Evolutionary conservation across 2,888 invertebrate species (phyloP), one percentile per base, ranked within the genome.

Genomic region (Xestia rhomboidea): DNA sequence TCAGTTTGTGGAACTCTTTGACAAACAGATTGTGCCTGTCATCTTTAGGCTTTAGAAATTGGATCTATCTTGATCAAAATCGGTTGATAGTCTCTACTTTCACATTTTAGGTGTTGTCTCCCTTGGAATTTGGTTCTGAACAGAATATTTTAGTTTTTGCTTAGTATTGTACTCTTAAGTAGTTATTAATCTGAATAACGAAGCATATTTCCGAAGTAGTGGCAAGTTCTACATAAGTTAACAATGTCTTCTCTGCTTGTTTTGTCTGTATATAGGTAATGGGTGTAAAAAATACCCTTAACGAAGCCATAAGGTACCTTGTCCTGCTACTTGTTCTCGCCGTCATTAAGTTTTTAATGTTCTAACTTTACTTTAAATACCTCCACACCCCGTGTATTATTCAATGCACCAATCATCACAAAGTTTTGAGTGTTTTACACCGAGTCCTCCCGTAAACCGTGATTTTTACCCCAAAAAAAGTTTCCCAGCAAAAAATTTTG

Each of bases 1-100:
- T 30, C 27, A 27, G 30, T 68, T 54, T 41, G 27, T 27, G 51
- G 24, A 77, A 18, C 21, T 76, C n/a, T 24, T 62, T n/a, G 15
- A 2, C 18, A 3, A 6, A 49, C 21, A 67, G 21, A 75, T 49
- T n/a, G 15, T 44, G 13, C 46, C 7, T 10, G 10, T 4, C 5
- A 1, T 8, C 8, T 38, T 13, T 10, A 30, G 5, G 24, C 11
- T 6, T 62, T 70, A 44, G n/a, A 60, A 34, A 44, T 46, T 21
- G 24, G 18, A 44, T n/a, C 6, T 15, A 67, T 38, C n/a, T 51
- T 51, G 27, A 10, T 67, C 21, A 67, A 38, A 15, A 38, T 15
- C 38, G 18, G 46, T 27, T 21, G 18, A 68, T 70, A 24, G 24
- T 21, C 34, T 6, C 3, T 7, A 13, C 27, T 24, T 49, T 30